These are phyloP conservation scores for Cepaea hortensis DNA, from an alignment of 2,888 invertebrate genomes.

Conservation along the genomic window DNA sequence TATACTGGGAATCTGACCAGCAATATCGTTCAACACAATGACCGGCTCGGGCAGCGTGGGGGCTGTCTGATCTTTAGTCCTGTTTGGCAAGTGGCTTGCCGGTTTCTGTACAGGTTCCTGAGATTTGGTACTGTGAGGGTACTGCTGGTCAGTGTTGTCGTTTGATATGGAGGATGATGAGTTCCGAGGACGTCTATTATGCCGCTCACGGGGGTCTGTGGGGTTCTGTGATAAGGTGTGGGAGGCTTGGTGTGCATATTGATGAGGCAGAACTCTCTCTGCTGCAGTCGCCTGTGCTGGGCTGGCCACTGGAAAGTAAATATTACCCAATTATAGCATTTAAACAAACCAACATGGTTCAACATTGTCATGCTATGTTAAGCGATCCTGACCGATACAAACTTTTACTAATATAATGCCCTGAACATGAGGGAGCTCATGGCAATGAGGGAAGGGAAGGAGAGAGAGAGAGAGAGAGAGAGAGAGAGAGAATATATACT, in stretches of 20 bases:
- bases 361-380: background rate
- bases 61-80: slow-evolving; percentile 25
- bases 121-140: slow-evolving; percentile 45
- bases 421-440: background rate
- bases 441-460: background rate
- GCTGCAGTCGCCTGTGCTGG: slow-evolving; percentile 70
- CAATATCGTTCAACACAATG: slow-evolving; percentile 54
- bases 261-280: slow-evolving; percentile 56
- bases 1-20: slow-evolving; percentile 43
- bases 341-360: background rate
- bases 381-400: background rate
- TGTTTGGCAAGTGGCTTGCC: slow-evolving; percentile 40
- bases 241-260: slow-evolving; percentile 50
- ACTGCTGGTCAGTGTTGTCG: slow-evolving; percentile 40
- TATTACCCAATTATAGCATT: background rate
- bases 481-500: background rate
- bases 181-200: slow-evolving; percentile 45
- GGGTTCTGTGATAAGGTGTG: slow-evolving; percentile 49
- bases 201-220: slow-evolving; percentile 34
- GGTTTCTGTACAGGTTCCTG: slow-evolving; percentile 48
- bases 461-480: background rate
- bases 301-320: slow-evolving; percentile 62
- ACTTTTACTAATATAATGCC: background rate
- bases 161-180: slow-evolving; percentile 40
- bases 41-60: slow-evolving; percentile 52